Conservation (phyloP, 1,140 invertebrate species). For the Drosophila mojavensis region DNA sequence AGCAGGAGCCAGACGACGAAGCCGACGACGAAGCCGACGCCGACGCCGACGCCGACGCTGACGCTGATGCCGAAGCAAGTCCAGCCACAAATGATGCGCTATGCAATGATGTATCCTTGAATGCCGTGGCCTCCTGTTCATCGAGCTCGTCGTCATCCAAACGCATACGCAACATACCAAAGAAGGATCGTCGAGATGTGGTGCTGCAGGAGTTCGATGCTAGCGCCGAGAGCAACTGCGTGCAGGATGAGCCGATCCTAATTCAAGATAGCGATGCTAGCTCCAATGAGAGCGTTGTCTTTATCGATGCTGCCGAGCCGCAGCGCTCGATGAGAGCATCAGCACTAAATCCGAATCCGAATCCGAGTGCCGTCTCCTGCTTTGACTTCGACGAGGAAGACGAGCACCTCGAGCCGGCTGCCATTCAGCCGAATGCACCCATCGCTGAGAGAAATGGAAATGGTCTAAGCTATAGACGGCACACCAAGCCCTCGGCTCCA, state of each 20-base stretch:
- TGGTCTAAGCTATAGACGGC: constrained; percentile 30
- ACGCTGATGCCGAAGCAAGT: background rate
- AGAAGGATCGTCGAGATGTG: constrained; percentile 77
- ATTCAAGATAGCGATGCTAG: constrained; percentile 72
- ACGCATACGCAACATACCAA: constrained; percentile 80
- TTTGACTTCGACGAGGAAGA: constrained; percentile 70
- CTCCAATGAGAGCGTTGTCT: constrained; percentile 67
- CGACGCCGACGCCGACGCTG: background rate
- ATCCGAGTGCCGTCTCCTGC: constrained; percentile 31
- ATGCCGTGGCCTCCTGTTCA: background rate
- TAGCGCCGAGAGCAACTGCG: background rate
- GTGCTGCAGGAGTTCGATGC: constrained; percentile 61
- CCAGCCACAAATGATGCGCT: background rate
- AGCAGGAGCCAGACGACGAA: background rate
- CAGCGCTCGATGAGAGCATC: constrained; percentile 1
- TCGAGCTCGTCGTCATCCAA: constrained; percentile 20
- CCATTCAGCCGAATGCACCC: background rate
- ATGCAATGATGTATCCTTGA: background rate
- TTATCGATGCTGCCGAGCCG: constrained; percentile 50
- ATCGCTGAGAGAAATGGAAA: constrained; percentile 13
- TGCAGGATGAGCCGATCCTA: constrained; percentile 49
- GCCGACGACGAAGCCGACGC: too few relatives aligned
- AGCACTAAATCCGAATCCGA: background rate
- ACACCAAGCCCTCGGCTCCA: background rate
- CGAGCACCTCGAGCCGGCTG: constrained; percentile 25